A percentile compares a stretch with the other conserved stretches of the same genome.
These are phyloP conservation scores for Erethizon dorsatum DNA, from an alignment of 2,797 vertebrate genomes.

Conservation along the genomic window DNA sequence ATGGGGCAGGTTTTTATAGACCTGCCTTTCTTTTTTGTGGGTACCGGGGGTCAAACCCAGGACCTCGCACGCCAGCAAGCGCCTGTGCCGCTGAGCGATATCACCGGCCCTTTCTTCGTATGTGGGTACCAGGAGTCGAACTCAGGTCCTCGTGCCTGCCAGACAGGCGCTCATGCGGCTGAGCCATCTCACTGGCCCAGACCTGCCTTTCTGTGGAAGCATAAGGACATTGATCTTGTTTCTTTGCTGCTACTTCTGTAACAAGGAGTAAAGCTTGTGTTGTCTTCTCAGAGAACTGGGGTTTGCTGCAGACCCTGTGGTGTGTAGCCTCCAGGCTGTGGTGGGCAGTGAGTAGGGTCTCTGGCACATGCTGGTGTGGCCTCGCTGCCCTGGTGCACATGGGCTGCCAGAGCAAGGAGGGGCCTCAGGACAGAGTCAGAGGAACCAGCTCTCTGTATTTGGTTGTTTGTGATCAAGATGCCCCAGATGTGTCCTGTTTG, in stretches of 20 bases:
- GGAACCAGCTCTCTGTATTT: background rate
- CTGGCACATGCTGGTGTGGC: background rate
- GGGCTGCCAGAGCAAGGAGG: background rate
- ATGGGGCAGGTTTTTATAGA: background rate
- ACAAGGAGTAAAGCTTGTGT: background rate
- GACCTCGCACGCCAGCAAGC: too few relatives aligned
- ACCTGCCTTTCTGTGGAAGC: background rate
- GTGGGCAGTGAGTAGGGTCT: constrained; percentile 41
- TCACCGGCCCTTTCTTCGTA: too few relatives aligned
- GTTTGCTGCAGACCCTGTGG: background rate
- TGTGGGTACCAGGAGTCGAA: too few relatives aligned
- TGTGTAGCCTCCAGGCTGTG: background rate
- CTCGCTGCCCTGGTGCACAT: background rate
- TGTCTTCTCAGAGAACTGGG: background rate
- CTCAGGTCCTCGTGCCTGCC: too few relatives aligned
- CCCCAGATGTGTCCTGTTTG: background rate
- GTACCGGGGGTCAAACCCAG: too few relatives aligned
- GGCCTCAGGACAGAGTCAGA: background rate
- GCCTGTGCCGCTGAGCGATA: too few relatives aligned
- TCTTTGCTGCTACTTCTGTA: background rate
- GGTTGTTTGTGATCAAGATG: background rate
- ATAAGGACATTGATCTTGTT: background rate
- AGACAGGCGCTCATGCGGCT: too few relatives aligned
- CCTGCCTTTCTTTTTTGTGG: background rate
- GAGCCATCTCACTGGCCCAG: too few relatives aligned